Percentiles rank a stretch among this genome's conserved stretches.
Conservation (phyloP, 2,113 vertebrate species). For the Chamaetylas fuelleborni region DNA sequence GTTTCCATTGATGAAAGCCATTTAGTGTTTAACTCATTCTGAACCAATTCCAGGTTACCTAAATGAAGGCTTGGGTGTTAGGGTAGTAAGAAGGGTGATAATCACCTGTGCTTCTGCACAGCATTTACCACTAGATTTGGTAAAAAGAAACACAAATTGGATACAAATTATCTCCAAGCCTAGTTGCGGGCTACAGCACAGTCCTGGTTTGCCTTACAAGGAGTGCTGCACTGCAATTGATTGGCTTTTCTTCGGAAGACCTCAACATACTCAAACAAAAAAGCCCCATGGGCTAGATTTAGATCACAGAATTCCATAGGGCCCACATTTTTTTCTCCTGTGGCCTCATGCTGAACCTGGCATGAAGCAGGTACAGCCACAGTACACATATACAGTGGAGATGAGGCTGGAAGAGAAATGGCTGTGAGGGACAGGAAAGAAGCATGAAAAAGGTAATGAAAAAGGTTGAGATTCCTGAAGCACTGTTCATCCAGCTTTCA, state of each 20-base stretch:
- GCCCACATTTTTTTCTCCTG: not conserved
- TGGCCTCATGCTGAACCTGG: not conserved
- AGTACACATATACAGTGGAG: accelerated
- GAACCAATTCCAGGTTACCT: not conserved
- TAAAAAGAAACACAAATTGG: not conserved
- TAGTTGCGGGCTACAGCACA: not conserved
- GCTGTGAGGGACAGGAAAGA: not conserved
- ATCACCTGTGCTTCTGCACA: not conserved
- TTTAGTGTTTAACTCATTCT: not conserved
- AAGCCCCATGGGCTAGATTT: not conserved
- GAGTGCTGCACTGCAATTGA: not conserved
- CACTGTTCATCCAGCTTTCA: not conserved
- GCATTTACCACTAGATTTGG: not conserved
- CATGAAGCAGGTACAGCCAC: not conserved
- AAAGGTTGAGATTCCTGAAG: not conserved
- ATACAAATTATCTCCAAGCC: not conserved
- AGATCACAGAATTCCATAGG: not conserved
- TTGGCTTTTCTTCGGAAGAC: not conserved
- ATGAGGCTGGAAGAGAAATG: not conserved
- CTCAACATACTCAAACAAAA: not conserved
- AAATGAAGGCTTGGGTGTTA: not conserved
- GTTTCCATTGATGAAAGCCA: not conserved
- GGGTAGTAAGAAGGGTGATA: not conserved
- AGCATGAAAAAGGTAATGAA: not conserved
- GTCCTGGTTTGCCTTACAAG: not conserved